A percentile compares a stretch with the other conserved stretches of the same genome.
These are phyloP conservation scores for Lithophane leautieri DNA, from an alignment of 2,888 invertebrate species.

Conservation along the genomic window DNA sequence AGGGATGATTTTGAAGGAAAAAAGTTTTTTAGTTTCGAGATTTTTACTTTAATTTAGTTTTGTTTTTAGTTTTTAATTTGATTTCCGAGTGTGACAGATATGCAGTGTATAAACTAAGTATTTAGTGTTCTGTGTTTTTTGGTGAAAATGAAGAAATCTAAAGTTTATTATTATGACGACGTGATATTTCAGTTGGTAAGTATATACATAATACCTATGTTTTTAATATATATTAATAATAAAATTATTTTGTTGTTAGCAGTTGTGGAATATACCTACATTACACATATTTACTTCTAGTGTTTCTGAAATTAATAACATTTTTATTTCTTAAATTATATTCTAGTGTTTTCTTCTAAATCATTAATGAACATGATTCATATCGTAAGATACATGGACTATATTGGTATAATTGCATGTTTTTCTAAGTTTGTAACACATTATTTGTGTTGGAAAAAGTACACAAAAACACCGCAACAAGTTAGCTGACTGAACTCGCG, in stretches of 20 bases:
- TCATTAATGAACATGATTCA: too few species aligned
- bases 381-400: not conserved
- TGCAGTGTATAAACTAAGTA: conserved; percentile 58
- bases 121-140: conserved; percentile 54
- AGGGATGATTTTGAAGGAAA: conserved; percentile 2
- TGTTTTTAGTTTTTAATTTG: conserved; percentile 8
- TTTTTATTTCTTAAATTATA: not conserved
- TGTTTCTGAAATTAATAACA: not conserved
- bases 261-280: not conserved
- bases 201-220: not conserved
- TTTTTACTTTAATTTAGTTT: not conserved
- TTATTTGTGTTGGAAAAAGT: not conserved
- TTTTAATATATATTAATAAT: not conserved
- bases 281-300: not conserved
- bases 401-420: not conserved
- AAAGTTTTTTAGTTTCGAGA: not conserved
- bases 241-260: not conserved
- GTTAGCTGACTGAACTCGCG: conserved; percentile 6
- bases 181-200: conserved; percentile 71
- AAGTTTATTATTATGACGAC: conserved; percentile 67
- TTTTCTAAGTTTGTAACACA: too few species aligned
- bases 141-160: conserved; percentile 56
- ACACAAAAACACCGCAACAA: conserved; percentile 1
- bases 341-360: not conserved
- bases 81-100: conserved; percentile 46